Conservation (phyloP, 53 echinoderm and acorn worm genomes). For the Paracentrotus lividus region DNA sequence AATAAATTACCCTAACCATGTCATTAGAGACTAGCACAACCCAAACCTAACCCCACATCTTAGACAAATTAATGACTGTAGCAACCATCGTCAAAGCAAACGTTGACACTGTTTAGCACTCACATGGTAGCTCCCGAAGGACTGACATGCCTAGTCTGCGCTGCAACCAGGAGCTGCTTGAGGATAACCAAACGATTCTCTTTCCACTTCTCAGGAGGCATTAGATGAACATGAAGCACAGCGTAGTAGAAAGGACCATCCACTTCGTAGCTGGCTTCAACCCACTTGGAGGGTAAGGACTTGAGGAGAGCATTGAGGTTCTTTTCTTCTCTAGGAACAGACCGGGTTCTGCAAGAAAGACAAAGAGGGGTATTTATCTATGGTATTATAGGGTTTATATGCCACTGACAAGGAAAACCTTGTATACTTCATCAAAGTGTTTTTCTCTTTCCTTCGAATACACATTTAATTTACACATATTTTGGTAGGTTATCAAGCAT, state of each 20-base stretch:
- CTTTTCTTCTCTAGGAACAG: conserved; percentile 96
- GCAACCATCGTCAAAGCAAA: not conserved
- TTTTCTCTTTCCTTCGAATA: no score
- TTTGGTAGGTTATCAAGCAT: no score
- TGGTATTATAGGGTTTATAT: no score
- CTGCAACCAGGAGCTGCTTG: conserved; percentile 83
- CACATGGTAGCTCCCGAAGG: conserved; percentile 88
- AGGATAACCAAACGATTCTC: conserved; percentile 80
- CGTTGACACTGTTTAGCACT: conserved; percentile 42
- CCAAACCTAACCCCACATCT: no score
- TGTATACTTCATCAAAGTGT: no score
- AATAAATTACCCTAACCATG: no score
- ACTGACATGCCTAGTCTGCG: conserved; percentile 85
- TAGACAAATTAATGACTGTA: not conserved
- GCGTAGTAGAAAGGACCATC: conserved; percentile 93
- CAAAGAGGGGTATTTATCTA: no score
- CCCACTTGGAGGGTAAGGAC: conserved; percentile 90
- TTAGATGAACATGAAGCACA: conserved; percentile 79
- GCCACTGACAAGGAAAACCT: no score
- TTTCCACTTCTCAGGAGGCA: conserved; percentile 90
- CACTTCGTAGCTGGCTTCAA: conserved; percentile 93
- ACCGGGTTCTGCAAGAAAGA: conserved; percentile 84
- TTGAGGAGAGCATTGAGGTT: conserved; percentile 86
- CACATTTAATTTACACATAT: no score
- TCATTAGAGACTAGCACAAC: no score